Base-by-base conservation (phyloP, 37 sponge, comb jelly and placozoan species). In the Ephydatia muelleri region DNA sequence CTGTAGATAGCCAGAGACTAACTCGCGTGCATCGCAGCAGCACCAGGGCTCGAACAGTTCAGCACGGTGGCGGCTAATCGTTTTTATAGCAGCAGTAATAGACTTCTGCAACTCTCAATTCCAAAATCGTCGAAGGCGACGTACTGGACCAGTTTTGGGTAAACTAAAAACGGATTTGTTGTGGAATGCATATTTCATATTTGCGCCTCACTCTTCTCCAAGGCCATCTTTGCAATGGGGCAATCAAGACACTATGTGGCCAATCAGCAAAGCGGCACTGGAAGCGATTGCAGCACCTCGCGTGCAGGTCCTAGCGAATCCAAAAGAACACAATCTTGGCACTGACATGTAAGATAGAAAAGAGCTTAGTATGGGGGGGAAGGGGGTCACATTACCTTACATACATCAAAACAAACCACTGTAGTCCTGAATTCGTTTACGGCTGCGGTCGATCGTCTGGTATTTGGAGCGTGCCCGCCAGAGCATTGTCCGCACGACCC, bases 201-300 rank as follows among this genome's bases (percentile, higher is more conserved):
- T 6, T 84, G 37, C 34, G 34, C 25, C 76, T 3, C 29, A 19
- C 40, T 13, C 76, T 38, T 66, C 77, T 4, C 80, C 19, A 68
- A 92, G 96, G 49, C 96, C 93, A 19, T 73, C 81, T 38, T 69
- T 95, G 78, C 83, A 80, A 65, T 98, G 98, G 98, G 98, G 98
- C 21, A 95, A 95, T 81, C 98, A 95, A 70, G 94, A 95, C 38
- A 82, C 94, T 22, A 98, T 98, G 86, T 92, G 94, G 88, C 92
- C 94, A 36, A 22, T 98, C 37, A 95, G 75, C 30, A 76, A 12
- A 72, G 80, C 83, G 36, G 88, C 98, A 11, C 83, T 95, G 40
- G 88, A 32, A 23, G 88, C 92, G 26, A 29, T 72, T n/a, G 81
- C 96, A 29, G 80, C 87, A 16, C 67, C 70, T 3, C 78, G 98